These are phyloP conservation scores for Sipunculus nudus DNA, from an alignment of 2,888 invertebrate species.

Conservation along the genomic window DNA sequence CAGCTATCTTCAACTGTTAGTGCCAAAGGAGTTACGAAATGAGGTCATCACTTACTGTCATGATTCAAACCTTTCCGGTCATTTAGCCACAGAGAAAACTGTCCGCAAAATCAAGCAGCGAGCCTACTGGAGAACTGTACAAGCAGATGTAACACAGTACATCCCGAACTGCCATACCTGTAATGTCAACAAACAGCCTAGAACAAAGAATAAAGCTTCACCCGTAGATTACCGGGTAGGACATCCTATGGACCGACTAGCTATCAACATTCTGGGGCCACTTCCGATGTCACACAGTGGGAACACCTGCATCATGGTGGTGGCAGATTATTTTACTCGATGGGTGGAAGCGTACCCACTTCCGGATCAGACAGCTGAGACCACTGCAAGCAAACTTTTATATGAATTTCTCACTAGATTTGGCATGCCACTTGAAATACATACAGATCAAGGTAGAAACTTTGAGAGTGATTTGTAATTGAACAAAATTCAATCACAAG, in stretches of 20 bases:
- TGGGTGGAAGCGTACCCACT: constrained; percentile 4
- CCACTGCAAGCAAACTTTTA: background rate
- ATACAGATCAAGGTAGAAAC: constrained; percentile 1
- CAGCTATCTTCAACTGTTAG: background rate
- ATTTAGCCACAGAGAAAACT: background rate
- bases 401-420: background rate
- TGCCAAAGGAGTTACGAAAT: background rate
- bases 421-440: background rate
- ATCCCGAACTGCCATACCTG: background rate
- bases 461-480: background rate
- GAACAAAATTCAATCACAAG: too few species aligned
- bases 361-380: background rate
- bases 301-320: background rate
- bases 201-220: background rate
- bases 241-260: constrained; percentile 2
- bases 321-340: constrained; percentile 1
- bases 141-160: background rate
- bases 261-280: constrained; percentile 5
- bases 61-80: background rate
- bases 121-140: background rate
- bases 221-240: background rate
- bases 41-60: background rate
- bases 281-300: background rate
- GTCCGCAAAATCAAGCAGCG: background rate
- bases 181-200: background rate